Evolutionary conservation across 2,113 vertebrate species (phyloP).

Genomic region (Tympanuchus pallidicinctus): DNA sequence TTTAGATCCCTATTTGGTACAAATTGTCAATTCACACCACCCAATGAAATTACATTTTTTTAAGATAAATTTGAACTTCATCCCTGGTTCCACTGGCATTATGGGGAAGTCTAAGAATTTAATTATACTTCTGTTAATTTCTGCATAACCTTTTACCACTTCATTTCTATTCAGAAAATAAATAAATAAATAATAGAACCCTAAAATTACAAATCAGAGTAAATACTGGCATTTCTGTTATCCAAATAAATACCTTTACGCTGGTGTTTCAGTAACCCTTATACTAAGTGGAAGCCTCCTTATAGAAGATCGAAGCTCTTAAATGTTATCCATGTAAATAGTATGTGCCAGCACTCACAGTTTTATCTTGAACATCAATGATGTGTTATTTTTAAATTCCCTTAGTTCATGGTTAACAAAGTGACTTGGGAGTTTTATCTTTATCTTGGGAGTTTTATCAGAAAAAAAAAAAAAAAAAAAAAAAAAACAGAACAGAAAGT

Average conservation of each 20-base stretch:
- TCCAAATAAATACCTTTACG: not conserved
- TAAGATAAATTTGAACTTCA: not conserved
- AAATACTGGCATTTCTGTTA: not conserved
- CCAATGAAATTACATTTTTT: not conserved
- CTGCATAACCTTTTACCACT: accelerated
- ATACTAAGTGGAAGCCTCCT: not conserved
- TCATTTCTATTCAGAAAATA: not conserved
- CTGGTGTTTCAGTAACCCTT: not conserved
- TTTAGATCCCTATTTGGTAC: not conserved
- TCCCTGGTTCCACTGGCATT: not conserved
- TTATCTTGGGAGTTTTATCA: not conserved
- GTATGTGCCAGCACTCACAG: not conserved
- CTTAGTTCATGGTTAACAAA: not conserved
- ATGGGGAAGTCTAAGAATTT: not conserved
- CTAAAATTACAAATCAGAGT: not conserved
- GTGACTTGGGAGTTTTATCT: not conserved
- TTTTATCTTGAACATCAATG: not conserved
- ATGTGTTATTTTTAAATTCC: not conserved
- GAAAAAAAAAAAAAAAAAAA: not conserved
- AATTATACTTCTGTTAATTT: not conserved
- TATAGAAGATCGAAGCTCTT: not conserved
- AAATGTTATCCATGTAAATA: not conserved
- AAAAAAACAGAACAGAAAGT: too few species aligned
- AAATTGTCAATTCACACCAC: not conserved
- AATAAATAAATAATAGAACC: too few species aligned